phyloP scores from a whole-genome alignment of 2,113 vertebrate genomes.

The Indicator indicator region DNA sequence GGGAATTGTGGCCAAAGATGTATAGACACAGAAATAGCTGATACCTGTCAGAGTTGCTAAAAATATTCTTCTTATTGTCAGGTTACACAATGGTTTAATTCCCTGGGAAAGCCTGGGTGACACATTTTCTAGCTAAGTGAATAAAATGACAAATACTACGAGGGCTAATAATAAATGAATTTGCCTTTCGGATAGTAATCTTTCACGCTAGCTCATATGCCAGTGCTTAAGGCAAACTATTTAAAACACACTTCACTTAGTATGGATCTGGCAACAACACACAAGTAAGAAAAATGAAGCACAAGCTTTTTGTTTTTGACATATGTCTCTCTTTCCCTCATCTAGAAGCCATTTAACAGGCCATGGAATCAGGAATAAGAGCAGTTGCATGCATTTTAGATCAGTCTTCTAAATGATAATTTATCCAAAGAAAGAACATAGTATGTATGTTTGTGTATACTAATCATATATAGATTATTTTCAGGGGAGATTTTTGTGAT shows the following conservation, averaged over 20 bases:
- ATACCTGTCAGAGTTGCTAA: conserved; percentile 63
- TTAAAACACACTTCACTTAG: conserved; percentile 47
- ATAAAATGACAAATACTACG: conserved; percentile 71
- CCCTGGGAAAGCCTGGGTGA: conserved; percentile 66
- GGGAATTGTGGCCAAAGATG: conserved; percentile 38
- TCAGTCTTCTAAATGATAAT: conserved; percentile 21
- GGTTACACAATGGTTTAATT: conserved; percentile 70
- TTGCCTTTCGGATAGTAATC: conserved; percentile 23
- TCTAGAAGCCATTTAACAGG: conserved; percentile 37
- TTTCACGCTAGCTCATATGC: conserved; percentile 53
- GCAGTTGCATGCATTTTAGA: neutral
- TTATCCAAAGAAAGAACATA: neutral
- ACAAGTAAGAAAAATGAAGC: neutral
- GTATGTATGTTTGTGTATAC: accelerated
- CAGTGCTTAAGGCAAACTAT: conserved; percentile 58
- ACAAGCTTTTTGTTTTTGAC: neutral
- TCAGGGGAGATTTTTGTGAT: neutral
- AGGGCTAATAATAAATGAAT: conserved; percentile 41
- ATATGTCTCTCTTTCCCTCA: neutral
- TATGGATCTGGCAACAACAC: conserved; percentile 32
- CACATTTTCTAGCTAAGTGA: conserved; percentile 65
- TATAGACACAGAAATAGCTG: conserved; percentile 24
- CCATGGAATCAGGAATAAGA: neutral
- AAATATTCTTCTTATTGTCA: conserved; percentile 69
- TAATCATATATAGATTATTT: neutral